Conservation (phyloP, 2,113 vertebrate genomes). For the Rhinichthys klamathensis region DNA sequence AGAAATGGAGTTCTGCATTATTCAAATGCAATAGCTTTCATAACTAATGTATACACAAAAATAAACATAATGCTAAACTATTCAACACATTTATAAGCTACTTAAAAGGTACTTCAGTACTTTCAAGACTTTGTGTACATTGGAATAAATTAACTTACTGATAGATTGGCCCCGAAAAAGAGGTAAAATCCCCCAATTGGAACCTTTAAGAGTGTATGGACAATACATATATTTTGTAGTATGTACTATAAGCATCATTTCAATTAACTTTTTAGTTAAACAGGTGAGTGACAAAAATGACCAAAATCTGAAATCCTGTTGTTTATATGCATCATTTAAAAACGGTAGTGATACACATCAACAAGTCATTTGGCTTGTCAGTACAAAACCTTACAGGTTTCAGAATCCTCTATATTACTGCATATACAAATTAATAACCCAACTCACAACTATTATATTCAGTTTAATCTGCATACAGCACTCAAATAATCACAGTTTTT, state of each 20-base stretch:
- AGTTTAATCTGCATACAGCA: too few species aligned
- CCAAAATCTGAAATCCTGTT: neutral
- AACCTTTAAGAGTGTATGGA: too few species aligned
- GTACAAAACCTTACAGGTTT: neutral
- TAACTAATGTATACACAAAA: neutral
- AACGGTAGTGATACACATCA: neutral
- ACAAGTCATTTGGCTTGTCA: neutral
- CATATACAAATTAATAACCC: too few species aligned
- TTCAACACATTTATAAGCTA: neutral
- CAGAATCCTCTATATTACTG: neutral
- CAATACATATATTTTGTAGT: neutral
- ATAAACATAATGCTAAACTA: neutral
- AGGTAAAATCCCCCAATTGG: too few species aligned
- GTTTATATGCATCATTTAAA: neutral
- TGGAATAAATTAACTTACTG: neutral
- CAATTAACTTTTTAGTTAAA: too few species aligned
- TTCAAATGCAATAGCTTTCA: neutral
- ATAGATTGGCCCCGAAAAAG: neutral
- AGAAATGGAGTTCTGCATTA: conserved; percentile 22
- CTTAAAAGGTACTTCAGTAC: neutral
- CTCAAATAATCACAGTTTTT: neutral
- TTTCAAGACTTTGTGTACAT: too few species aligned
- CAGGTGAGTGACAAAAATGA: neutral
- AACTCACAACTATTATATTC: too few species aligned
- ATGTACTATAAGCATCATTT: neutral